These are phyloP conservation scores for Lacanobia wlatinum DNA, from an alignment of 2,888 invertebrate species.

Conservation along the genomic window DNA sequence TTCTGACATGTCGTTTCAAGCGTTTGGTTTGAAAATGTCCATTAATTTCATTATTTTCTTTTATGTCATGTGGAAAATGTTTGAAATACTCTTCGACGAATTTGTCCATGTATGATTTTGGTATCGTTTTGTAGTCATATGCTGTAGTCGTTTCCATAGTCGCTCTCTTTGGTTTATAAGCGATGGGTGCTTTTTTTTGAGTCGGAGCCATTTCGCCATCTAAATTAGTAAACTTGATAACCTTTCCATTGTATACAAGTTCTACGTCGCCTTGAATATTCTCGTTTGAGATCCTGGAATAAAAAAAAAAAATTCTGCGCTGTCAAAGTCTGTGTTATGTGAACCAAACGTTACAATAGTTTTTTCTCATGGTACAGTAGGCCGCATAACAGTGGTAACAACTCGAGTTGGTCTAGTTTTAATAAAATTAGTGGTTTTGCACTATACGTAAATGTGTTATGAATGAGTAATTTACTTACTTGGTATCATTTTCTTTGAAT, in stretches of 20 bases:
- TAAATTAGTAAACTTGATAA: constrained; percentile 69
- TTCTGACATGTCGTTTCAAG: constrained; percentile 80
- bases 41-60: constrained; percentile 48
- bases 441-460: neutral
- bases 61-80: constrained; percentile 51
- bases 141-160: constrained; percentile 16
- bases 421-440: neutral
- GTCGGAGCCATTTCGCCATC: constrained; percentile 17
- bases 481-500: constrained; percentile 61
- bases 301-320: neutral
- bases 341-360: neutral
- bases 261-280: constrained; percentile 78
- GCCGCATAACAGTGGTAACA: too few relatives aligned
- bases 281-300: constrained; percentile 73
- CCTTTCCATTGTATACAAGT: constrained; percentile 81
- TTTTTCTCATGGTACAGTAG: neutral
- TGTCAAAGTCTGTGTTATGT: neutral
- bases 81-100: constrained; percentile 73
- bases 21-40: constrained; percentile 67
- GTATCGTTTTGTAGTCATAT: constrained; percentile 38
- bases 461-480: constrained; percentile 69
- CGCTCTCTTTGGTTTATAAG: constrained; percentile 1
- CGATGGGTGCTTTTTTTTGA: neutral
- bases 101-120: constrained; percentile 68
- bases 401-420: too few relatives aligned